A percentile compares a stretch with the other conserved stretches of the same genome.
phyloP scores from a whole-genome alignment of 2,888 invertebrate species.

The Orthonevra nobilis region DNA sequence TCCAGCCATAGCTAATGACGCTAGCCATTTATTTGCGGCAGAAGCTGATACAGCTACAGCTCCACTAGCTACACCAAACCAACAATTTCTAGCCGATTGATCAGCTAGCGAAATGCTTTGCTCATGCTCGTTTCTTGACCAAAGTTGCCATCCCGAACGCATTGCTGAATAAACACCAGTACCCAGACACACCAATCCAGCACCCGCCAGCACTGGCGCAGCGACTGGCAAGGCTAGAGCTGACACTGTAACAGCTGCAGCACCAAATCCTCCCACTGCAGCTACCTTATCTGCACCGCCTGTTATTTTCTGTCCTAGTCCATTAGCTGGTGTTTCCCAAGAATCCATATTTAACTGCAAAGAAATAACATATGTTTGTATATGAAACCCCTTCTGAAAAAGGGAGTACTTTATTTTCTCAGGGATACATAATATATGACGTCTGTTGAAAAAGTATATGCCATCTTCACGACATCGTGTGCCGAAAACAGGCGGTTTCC shows the following conservation, averaged over 20 bases:
- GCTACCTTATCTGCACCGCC: conserved; percentile 71
- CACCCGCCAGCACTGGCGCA: conserved; percentile 73
- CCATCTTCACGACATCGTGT: too few relatives aligned
- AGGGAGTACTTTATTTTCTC: too few relatives aligned
- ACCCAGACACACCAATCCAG: conserved; percentile 71
- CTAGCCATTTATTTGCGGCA: conserved; percentile 74
- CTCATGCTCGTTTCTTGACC: conserved; percentile 75
- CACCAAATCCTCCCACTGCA: conserved; percentile 72
- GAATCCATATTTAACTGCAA: conserved; percentile 71
- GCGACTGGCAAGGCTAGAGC: conserved; percentile 72
- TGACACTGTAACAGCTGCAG: conserved; percentile 72
- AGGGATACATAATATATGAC: too few relatives aligned
- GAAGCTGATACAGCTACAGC: conserved; percentile 74
- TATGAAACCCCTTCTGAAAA: too few relatives aligned
- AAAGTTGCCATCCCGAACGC: conserved; percentile 73
- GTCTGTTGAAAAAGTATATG: too few relatives aligned
- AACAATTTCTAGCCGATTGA: conserved; percentile 74
- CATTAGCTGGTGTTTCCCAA: conserved; percentile 74
- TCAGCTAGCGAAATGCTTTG: conserved; percentile 75
- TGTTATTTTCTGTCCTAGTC: conserved; percentile 44
- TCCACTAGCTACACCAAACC: conserved; percentile 75
- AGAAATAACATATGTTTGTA: not conserved
- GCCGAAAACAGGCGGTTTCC: too few relatives aligned
- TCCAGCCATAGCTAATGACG: conserved; percentile 73
- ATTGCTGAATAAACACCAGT: conserved; percentile 74